phyloP scores from a whole-genome alignment of 1,140 invertebrate genomes.

The Rhagoletis zephyria region DNA sequence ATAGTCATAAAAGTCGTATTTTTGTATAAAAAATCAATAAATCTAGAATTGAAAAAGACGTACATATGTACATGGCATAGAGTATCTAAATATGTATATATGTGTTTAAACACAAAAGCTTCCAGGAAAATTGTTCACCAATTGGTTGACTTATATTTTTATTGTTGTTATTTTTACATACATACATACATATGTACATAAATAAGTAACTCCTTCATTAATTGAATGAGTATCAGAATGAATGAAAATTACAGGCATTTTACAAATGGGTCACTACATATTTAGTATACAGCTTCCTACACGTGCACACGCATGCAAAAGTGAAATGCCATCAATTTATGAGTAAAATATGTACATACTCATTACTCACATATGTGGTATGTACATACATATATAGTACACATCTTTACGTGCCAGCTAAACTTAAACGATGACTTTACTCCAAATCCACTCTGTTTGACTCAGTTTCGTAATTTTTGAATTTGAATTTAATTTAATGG shows the following conservation, averaged over 20 bases:
- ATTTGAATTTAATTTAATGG: conserved; percentile 30
- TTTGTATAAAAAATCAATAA: too few species aligned
- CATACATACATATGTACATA: too few species aligned
- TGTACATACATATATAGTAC: too few species aligned
- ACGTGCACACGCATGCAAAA: background rate
- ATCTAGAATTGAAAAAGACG: background rate
- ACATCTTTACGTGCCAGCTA: background rate
- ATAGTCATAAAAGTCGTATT: too few species aligned
- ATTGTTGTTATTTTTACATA: too few species aligned
- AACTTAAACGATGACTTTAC: background rate
- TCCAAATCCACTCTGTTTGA: background rate
- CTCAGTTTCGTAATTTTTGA: conserved; percentile 25
- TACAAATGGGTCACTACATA: too few species aligned
- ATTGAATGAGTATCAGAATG: background rate
- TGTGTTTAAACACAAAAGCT: too few species aligned
- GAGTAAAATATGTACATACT: background rate
- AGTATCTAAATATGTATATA: background rate
- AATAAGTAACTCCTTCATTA: background rate
- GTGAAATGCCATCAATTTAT: background rate
- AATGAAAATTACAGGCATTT: background rate
- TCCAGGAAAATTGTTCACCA: too few species aligned
- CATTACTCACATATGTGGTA: background rate
- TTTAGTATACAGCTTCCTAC: too few species aligned
- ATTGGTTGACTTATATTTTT: too few species aligned
- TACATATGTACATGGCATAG: background rate